Evolutionary conservation across 1,140 invertebrate species (phyloP), one percentile per base, ranked within the genome.

Genomic region (Trichonephila clavipes): DNA sequence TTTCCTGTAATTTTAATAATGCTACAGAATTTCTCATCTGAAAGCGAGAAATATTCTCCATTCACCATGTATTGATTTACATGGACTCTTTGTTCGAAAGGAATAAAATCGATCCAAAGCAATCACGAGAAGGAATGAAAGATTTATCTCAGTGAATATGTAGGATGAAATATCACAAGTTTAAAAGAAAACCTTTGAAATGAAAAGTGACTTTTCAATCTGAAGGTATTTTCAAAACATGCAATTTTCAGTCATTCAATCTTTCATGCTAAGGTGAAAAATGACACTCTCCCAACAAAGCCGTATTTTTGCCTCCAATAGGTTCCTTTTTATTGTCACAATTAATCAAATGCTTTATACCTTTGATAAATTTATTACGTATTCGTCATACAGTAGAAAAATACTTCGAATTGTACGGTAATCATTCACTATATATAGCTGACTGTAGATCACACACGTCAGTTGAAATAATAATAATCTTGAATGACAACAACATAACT

Each of bases 41-140:
- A 51, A 51, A 51, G 51, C 51, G 7, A 7, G 10, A 51, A 51
- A 51, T 51, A 51, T 51, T 51, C 51, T 51, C 51, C 51, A 51
- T 51, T 51, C 44, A 2, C 8, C 2, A 51, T 51, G 44, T 24
- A 69, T 69, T 18, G 28, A 77, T 77, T 77, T 77, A 77, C 16
- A 69, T 14, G 18, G 12, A 34, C 28, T 77, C 18, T 40, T 77
- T 77, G 72, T 34, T 34, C 28, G 18, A 77, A 34, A 28, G 14
- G 16, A 40, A 77, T 77, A 77, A 77, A 77, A 77, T 77, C 72
- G 72, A 77, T 77, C 72, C 19, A 77, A 77, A 77, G 28, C 72
- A 77, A 77, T 77, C 72, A 14, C 7, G 12, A 77, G 72, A 18
- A 1, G 28, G 14, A 77, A 77, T 40, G 72, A 77, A 77, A 77